Percentiles rank a stretch among this genome's conserved stretches.
phyloP scores from a whole-genome alignment of 1,140 invertebrate genomes.

The Macrosteles quadrilineatus region DNA sequence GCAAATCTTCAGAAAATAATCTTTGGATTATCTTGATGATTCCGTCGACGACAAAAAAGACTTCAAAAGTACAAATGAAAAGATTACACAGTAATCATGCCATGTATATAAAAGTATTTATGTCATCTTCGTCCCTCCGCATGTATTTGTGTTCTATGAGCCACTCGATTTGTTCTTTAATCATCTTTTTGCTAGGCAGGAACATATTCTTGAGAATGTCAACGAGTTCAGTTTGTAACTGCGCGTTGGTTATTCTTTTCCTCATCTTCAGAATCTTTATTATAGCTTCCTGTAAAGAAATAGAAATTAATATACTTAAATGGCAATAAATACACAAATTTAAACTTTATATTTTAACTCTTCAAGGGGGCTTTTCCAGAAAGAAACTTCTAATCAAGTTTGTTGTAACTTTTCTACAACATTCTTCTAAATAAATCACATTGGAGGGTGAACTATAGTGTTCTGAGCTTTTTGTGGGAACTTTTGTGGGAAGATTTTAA shows the following conservation, averaged over 20 bases:
- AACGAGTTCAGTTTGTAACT: slow-evolving; percentile 94
- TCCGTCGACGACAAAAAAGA: background rate
- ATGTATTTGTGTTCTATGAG: slow-evolving; percentile 99
- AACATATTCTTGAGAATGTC: slow-evolving; percentile 99
- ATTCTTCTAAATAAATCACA: too few species aligned
- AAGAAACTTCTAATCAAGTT: too few species aligned
- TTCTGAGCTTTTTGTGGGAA: too few species aligned
- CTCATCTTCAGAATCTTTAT: slow-evolving; percentile 99
- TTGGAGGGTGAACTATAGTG: too few species aligned
- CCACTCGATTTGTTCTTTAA: slow-evolving; percentile 99
- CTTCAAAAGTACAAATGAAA: slow-evolving; percentile 15
- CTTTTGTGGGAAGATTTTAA: too few species aligned
- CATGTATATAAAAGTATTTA: slow-evolving; percentile 98
- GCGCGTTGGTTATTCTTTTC: slow-evolving; percentile 90
- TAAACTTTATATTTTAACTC: too few species aligned
- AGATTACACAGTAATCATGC: slow-evolving; percentile 61
- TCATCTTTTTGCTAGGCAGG: slow-evolving; percentile 97
- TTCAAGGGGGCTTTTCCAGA: too few species aligned
- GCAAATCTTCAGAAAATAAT: too few species aligned
- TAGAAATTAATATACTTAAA: too few species aligned
- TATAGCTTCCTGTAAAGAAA: slow-evolving; percentile 90
- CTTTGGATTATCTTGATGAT: too few species aligned
- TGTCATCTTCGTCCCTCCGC: slow-evolving; percentile 93
- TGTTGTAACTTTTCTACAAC: too few species aligned
- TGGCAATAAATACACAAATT: too few species aligned